A percentile compares a stretch with the other conserved stretches of the same genome.
phyloP scores from a whole-genome alignment of 2,888 invertebrate genomes.

The Prenolepis imparis region DNA sequence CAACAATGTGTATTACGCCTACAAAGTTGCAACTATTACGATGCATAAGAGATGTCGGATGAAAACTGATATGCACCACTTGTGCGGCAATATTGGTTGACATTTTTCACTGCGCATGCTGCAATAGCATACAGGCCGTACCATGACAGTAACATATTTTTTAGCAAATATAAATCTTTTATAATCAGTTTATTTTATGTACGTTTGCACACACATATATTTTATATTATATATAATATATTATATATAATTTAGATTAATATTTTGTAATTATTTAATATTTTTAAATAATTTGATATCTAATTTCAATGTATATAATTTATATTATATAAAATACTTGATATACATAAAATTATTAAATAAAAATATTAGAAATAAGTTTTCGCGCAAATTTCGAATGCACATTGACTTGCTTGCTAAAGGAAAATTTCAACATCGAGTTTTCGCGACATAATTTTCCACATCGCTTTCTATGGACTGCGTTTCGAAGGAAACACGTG shows the following conservation, averaged over 20 bases:
- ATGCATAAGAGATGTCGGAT: constrained; percentile 20
- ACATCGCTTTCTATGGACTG: neutral
- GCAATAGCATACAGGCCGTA: neutral
- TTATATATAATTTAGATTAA: neutral
- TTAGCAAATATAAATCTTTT: neutral
- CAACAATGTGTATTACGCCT: constrained; percentile 45
- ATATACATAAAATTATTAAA: neutral
- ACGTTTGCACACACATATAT: neutral
- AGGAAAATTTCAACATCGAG: neutral
- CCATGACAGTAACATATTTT: neutral
- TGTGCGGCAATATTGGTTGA: constrained; percentile 5
- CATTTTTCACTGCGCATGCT: neutral
- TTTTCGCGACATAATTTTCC: neutral
- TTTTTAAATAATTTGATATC: neutral
- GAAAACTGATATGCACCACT: constrained; percentile 12
- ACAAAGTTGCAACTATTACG: constrained; percentile 50
- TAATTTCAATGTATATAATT: neutral
- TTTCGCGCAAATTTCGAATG: neutral
- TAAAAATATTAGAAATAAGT: neutral
- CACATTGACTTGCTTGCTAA: neutral
- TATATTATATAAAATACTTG: neutral
- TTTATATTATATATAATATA: neutral
- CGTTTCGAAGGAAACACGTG: neutral
- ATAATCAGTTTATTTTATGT: neutral
- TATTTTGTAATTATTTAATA: neutral